Evolutionary conservation across 2,113 vertebrate genomes (phyloP), one percentile per base, ranked within the genome.

Genomic region (Menura novaehollandiae): DNA sequence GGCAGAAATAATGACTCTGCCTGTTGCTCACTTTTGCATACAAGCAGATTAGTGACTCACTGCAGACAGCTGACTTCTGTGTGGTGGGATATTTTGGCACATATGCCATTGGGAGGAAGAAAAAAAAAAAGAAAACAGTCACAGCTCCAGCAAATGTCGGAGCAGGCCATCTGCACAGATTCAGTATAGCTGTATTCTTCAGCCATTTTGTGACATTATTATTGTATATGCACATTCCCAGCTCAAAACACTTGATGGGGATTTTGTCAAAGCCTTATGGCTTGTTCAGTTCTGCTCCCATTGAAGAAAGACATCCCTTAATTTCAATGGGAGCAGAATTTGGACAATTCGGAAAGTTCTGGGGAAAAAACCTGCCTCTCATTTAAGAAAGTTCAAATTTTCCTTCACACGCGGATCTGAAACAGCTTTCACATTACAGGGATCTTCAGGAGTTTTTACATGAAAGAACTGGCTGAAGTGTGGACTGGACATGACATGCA

Each of bases 21-120:
- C 76, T 90, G 85, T 96, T 95, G 96, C 93, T 93, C 95, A 77
- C 78, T 96, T 96, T 74, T 93, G 79, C 85, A 93, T 67, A 86
- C 39, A 71, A 68, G 88, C 26, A 3, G 80, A 86, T 95, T 72
- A 84, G 68, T 95, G 96, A 96, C 88, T 94, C 93, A 96, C 68
- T 81, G 85, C 83, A 93, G 93, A 95, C 85, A 90, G 93, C 89
- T 91, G 95, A 83, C 88, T 96, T 79, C 44, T 80, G 59, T 4
- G 28, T 75, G 76, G 95, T 95, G 68, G 85, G 92, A 91, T 86
- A 83, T 90, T 96, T 74, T 94, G 88, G 90, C 88, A 96, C 68
- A 87, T n/a, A 74, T 28, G 44, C 64, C 88, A 67, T 49, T 81
- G 76, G 47, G 84, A 96, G 89, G 46, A 63, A 84, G 44, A 5